phyloP scores from a whole-genome alignment of 2,113 vertebrate species.

The Pimephales promelas region DNA sequence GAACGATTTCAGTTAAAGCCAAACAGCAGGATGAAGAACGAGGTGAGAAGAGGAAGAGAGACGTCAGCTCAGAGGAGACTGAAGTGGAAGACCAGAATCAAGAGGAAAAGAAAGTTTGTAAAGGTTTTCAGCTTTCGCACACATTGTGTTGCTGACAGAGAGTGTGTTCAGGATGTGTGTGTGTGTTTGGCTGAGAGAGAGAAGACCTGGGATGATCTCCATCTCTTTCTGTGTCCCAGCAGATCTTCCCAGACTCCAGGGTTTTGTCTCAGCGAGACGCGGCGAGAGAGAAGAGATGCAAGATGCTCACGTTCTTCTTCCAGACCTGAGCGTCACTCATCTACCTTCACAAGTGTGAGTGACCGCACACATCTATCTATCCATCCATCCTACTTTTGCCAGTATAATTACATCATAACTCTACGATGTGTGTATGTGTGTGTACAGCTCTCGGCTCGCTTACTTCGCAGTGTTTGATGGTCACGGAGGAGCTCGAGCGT shows the following conservation, averaged over 20 bases:
- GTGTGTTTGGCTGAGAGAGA: background rate
- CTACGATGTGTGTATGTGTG: background rate
- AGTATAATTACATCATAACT: no score
- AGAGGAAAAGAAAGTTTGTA: slow-evolving; percentile 98
- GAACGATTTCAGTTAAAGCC: slow-evolving; percentile 17
- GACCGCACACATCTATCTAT: background rate
- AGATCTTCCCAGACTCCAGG: slow-evolving; percentile 80
- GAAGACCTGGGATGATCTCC: background rate
- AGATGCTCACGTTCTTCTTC: slow-evolving; percentile 89
- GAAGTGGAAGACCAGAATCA: slow-evolving; percentile 71
- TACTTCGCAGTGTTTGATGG: slow-evolving; percentile 97
- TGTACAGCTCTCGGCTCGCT: slow-evolving; percentile 80
- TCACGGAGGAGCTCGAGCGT: slow-evolving; percentile 89
- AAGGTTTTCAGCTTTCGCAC: slow-evolving; percentile 93
- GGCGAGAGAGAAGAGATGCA: slow-evolving; percentile 97
- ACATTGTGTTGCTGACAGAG: slow-evolving; percentile 46
- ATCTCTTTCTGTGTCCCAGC: slow-evolving; percentile 32
- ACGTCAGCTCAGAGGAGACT: slow-evolving; percentile 70
- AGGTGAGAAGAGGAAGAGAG: slow-evolving; percentile 80
- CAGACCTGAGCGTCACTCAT: slow-evolving; percentile 80
- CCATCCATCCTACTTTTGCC: background rate
- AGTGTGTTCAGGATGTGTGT: slow-evolving; percentile 23
- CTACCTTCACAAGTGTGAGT: slow-evolving; percentile 85
- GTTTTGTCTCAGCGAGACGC: slow-evolving; percentile 86
- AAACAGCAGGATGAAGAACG: slow-evolving; percentile 63